Evolutionary conservation across 2,113 vertebrate genomes (phyloP), one percentile per base, ranked within the genome.

Genomic region (Nibea coibor): DNA sequence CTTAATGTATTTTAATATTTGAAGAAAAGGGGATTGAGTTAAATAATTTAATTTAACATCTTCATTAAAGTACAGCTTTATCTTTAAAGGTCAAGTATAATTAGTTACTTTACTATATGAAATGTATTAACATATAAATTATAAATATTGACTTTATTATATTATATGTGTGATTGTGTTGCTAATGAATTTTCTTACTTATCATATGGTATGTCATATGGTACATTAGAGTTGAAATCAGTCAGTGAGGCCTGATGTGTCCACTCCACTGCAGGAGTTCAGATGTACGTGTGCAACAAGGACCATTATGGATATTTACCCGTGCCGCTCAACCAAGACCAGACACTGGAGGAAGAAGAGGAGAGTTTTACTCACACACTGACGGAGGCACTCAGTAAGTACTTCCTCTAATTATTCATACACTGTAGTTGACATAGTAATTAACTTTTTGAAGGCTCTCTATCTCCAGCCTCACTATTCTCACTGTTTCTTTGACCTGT

Each of bases 311-410:
- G 96, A 11, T 96, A 96, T 91, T 94, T 97, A 59, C 95, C 96
- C 54, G 93, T 97, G 84, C 96, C 97, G 9, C 89, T 97, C 75
- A 94, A 95, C 83, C 84, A 93, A 0, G 93, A 96, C 19, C 96
- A 96, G 84, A 95, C 88, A 0, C 89, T 97, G 85, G 92, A 96
- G 69, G 96, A 97, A 17, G 97, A 97, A 17, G 70, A 93, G 0
- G 96, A 97, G 85, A 96, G 93, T 89, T 96, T 97, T 75, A 88
- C 94, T 78, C 96, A 97, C 17, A 93, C 95, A 0, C 91, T 96
- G 16, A 96, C 96, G 0, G 96, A 98, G 78, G 95, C 96, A 0
- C 95, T 98, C 94, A 95, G 96, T 97, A 88, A 96, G 96, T 95
- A 59, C 26, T 35, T 20, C 19, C 43, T 50, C 0, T 62, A 50